Evolutionary conservation across 1,140 invertebrate genomes (phyloP).

Genomic region (Bombus confusus): DNA sequence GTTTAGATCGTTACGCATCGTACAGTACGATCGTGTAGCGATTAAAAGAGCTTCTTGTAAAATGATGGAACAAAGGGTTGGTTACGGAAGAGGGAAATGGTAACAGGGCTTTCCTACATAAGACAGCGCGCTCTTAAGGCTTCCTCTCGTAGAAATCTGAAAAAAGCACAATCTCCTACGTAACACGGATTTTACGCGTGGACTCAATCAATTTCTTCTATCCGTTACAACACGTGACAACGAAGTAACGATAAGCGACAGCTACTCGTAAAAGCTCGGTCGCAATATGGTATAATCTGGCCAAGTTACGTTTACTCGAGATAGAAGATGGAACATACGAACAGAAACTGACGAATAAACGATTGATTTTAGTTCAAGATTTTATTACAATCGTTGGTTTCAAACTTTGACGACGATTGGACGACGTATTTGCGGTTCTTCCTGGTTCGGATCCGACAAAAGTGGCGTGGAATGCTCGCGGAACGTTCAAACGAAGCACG

Average conservation of each 20-base stretch:
- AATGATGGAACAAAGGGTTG: not conserved
- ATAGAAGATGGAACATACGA: too few relatives aligned
- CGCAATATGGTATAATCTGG: too few relatives aligned
- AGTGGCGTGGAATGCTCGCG: too few relatives aligned
- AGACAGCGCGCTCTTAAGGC: constrained; percentile 53
- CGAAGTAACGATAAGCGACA: not conserved
- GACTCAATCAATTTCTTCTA: not conserved
- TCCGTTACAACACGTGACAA: not conserved
- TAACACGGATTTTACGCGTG: constrained; percentile 4
- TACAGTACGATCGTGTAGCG: not conserved
- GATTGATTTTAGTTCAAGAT: too few relatives aligned
- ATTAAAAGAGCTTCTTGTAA: constrained; percentile 7
- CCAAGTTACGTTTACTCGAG: too few relatives aligned
- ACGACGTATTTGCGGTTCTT: too few relatives aligned
- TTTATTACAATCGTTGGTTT: too few relatives aligned
- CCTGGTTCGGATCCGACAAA: too few relatives aligned
- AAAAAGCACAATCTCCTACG: constrained; percentile 26
- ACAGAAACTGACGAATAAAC: too few relatives aligned
- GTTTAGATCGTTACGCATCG: not conserved
- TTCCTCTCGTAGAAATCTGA: constrained; percentile 55
- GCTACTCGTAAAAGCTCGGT: too few relatives aligned
- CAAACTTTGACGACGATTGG: too few relatives aligned
- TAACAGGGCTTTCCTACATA: constrained; percentile 57
- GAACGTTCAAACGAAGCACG: too few relatives aligned
- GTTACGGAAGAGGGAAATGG: not conserved